A percentile compares a stretch with the other conserved stretches of the same genome.
Evolutionary conservation across 2,113 vertebrate genomes (phyloP).

Genomic region (Neodontobutis hainanensis): DNA sequence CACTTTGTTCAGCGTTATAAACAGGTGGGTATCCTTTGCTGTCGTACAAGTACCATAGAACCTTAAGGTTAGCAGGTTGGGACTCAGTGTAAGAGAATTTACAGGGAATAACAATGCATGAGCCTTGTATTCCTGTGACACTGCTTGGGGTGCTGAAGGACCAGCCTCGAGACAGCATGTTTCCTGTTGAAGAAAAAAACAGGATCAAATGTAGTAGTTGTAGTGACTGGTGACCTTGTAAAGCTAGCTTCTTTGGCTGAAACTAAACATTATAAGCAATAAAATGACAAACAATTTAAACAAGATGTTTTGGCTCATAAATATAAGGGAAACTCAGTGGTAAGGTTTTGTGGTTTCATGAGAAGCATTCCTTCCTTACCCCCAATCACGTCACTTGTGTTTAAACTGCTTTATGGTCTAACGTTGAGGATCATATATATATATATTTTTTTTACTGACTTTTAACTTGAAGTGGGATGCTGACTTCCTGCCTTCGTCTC

Average conservation of each 20-base stretch:
- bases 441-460: slow-evolving; percentile 44
- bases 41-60: slow-evolving; percentile 58
- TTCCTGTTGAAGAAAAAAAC: slow-evolving; percentile 37
- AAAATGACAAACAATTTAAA: no score
- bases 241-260: no score
- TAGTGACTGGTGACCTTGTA: no score
- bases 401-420: background rate
- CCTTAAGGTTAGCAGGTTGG: slow-evolving; percentile 26
- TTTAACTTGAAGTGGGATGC: slow-evolving; percentile 34
- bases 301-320: no score
- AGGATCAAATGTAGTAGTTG: no score
- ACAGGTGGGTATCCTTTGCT: slow-evolving; percentile 18
- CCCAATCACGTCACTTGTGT: background rate
- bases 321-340: no score
- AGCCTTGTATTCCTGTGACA: slow-evolving; percentile 57
- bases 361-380: no score
- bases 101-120: slow-evolving; percentile 67
- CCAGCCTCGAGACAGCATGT: slow-evolving; percentile 58
- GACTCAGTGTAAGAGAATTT: slow-evolving; percentile 47
- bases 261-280: no score
- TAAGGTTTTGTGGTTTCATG: no score
- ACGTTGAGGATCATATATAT: background rate
- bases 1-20: slow-evolving; percentile 4
- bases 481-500: background rate
- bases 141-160: slow-evolving; percentile 57